Base-by-base conservation (phyloP, 2,888 invertebrate species). In the Lepidocyrtinus sp. region DNA sequence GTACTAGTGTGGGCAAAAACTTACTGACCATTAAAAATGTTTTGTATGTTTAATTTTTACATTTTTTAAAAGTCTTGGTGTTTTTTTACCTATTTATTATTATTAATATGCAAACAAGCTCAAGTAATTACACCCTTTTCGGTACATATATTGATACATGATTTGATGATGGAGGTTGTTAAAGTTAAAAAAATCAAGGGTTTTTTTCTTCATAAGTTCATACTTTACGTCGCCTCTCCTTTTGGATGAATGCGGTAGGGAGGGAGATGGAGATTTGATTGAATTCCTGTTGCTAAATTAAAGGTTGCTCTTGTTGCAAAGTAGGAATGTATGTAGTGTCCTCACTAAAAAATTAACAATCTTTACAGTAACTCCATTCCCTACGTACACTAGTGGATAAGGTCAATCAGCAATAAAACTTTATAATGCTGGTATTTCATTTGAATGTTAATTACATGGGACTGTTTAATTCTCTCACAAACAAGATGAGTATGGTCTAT, bases 101-200 rank as follows among this genome's bases (percentile, higher is more conserved):
- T 76, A 76, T 76, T 65, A 71, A 71, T 64, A 64, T 72, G 72
- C 61, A 77, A 77, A 72, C 77, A 72, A 68, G 50, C 62, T 61
- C 72, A 61, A 24, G 67, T 72, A 77, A 72, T 72, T 72, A 77
- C 72, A 72, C 67, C 24, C 50, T 65, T 71, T 77, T 71, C 68
- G 65, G 75, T 75, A 62, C 46, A 12, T 50, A 45, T 63, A 62
- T 62, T 68, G 74, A 45, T 24, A 62, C 26, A 59, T 68, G 68
- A 21, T 61, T 75, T 50, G 50, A 50, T 50, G 50, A 50, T 50
- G 50, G 17, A 50, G n/a, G 5, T 36, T 7, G 61, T 61, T 68
- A 46, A 68, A 55, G 46, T 62, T 24, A 62, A 55, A 19, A 55
- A 65, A 74, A 73, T 46, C 26, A 64, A 26, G 17, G 17, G 50